These are phyloP conservation scores for Epistrophella euchroma DNA, from an alignment of 2,888 invertebrate species.

Conservation along the genomic window DNA sequence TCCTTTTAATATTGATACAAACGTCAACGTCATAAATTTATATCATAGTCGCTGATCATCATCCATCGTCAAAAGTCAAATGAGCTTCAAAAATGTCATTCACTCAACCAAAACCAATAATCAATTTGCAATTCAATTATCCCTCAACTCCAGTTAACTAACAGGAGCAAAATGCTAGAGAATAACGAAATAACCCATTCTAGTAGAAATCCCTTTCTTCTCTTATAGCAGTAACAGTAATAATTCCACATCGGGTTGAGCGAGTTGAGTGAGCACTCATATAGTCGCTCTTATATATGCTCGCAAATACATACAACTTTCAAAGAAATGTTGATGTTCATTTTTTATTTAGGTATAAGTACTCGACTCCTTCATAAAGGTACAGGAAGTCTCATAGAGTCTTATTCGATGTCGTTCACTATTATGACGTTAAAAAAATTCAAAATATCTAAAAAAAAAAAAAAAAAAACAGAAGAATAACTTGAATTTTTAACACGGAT, in stretches of 20 bases:
- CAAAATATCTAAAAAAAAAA: constrained; percentile 4
- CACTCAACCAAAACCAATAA: constrained; percentile 40
- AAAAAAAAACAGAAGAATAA: neutral
- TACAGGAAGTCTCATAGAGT: neutral
- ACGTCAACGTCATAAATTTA: neutral
- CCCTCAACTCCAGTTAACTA: constrained; percentile 30
- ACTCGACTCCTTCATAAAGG: constrained; percentile 22
- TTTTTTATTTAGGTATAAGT: constrained; percentile 50
- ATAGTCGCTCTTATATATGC: constrained; percentile 5
- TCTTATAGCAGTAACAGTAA: constrained; percentile 1
- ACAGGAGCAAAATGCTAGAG: constrained; percentile 8
- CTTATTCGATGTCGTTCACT: constrained; percentile 5
- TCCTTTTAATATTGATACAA: neutral
- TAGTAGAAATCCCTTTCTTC: constrained; percentile 14
- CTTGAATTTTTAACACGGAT: constrained; percentile 1
- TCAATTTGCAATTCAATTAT: constrained; percentile 67
- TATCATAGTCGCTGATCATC: neutral
- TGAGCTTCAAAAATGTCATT: constrained; percentile 29
- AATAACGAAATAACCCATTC: constrained; percentile 12
- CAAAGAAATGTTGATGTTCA: constrained; percentile 58
- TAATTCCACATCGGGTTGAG: constrained; percentile 24
- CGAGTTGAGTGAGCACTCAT: neutral
- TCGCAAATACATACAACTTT: constrained; percentile 3
- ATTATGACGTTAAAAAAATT: constrained; percentile 26
- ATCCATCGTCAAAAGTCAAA: constrained; percentile 17